Evolutionary conservation across 30 jellyfish, hydroid and myxozoan genomes (phyloP), one percentile per base, ranked within the genome.

Genomic region (Catostylus mosaicus): DNA sequence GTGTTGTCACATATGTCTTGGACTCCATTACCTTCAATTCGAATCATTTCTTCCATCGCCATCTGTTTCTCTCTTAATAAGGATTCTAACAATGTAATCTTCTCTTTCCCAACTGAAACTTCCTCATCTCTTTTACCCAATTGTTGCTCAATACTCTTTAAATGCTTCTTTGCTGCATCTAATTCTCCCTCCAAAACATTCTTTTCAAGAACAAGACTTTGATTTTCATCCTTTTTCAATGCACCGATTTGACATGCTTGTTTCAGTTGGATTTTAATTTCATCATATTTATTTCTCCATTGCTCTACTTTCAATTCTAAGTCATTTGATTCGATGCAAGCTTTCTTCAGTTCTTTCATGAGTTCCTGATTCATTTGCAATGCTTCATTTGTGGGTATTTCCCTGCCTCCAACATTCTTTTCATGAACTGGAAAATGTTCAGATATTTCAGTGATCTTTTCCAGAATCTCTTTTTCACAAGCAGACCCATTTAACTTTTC

Each of bases 261-360:
- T 16, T 33, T 24, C 27, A 69, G 9, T 52, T 69, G 34, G 19
- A 34, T 52, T 40, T 4, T 30, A 18, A 69, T 19, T 26, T 33
- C 46, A 7, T 36, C 48, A 69, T 69, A 69, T 36, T 52, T 47
- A 9, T n/a, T 23, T 6, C 38, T 34, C 65, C 36, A 45, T 19
- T 69, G 30, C 48, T n/a, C n/a, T 37, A 43, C 51, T 12, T 1
- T 20, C 5, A 10, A 5, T n/a, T 45, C 62, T 0, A 47, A 18
- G 1, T 69, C 82, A 37, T 69, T 31, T 26, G 40, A 23, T 36
- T 69, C 82, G 43, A 69, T 37, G 26, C 26, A 69, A 18, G 82
- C 82, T 7, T 23, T 26, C 34, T 26, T 62, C 75, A 62, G 46
- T 62, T 62, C 75, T 12, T 29, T 29, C 48, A 26, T 32, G 32